Evolutionary conservation across 2,113 vertebrate species (phyloP).

Genomic region (Tachysurus fulvidraco): DNA sequence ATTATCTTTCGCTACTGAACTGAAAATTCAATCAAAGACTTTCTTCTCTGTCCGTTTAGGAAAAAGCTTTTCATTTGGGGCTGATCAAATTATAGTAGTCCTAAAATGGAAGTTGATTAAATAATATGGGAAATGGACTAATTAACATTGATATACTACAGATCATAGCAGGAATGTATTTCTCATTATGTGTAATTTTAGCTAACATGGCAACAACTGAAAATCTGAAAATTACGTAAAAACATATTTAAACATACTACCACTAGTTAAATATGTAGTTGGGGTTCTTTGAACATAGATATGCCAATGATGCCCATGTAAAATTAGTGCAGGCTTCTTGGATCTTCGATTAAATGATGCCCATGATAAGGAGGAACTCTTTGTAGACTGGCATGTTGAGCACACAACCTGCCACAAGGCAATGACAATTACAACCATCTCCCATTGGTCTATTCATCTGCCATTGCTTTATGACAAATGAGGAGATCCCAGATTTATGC

Average conservation of each 20-base stretch:
- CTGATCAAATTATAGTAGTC: slow-evolving; percentile 40
- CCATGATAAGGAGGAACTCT: background rate
- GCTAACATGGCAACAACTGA: slow-evolving; percentile 6
- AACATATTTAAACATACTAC: background rate
- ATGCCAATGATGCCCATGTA: background rate
- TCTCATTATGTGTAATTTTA: slow-evolving; percentile 33
- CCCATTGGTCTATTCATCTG: background rate
- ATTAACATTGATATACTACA: slow-evolving; percentile 29
- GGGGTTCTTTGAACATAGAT: background rate
- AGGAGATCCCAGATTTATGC: background rate
- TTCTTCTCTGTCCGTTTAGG: slow-evolving; percentile 39
- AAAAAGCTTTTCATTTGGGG: slow-evolving; percentile 49
- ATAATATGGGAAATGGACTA: slow-evolving; percentile 42
- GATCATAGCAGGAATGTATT: slow-evolving; percentile 23
- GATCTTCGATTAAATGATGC: background rate
- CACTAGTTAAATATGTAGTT: background rate
- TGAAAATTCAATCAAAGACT: slow-evolving; percentile 25
- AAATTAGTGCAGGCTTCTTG: background rate
- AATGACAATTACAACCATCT: background rate
- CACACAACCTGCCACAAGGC: background rate
- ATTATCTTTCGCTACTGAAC: slow-evolving; percentile 20
- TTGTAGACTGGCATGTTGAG: background rate
- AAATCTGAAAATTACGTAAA: background rate
- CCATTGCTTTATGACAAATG: background rate
- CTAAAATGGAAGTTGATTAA: slow-evolving; percentile 42